These are phyloP conservation scores for Blera fallax DNA, from an alignment of 2,888 invertebrate species.

Conservation along the genomic window DNA sequence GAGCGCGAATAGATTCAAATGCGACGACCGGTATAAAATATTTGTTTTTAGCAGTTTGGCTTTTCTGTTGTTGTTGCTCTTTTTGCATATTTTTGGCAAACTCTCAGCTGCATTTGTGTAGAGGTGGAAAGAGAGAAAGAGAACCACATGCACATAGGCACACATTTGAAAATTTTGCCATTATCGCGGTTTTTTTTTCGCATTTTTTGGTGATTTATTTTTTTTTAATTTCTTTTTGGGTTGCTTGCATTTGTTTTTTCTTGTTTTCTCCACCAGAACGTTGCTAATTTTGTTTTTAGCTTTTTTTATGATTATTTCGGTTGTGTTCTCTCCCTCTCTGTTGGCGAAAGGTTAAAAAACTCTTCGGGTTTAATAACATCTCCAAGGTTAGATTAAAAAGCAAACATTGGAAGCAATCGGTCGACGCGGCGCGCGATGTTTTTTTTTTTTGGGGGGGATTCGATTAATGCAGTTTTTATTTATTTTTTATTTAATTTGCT, in stretches of 20 bases:
- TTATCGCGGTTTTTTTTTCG: constrained; percentile 49
- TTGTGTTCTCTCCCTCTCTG: constrained; percentile 70
- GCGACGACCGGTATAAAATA: constrained; percentile 11
- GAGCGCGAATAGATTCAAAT: constrained; percentile 59
- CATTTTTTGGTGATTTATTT: constrained; percentile 61
- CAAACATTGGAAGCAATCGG: constrained; percentile 60
- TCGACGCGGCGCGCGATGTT: constrained; percentile 14
- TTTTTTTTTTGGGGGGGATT: neutral
- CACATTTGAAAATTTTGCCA: constrained; percentile 65
- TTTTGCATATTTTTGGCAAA: constrained; percentile 62
- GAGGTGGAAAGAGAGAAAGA: constrained; percentile 49
- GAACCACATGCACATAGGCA: constrained; percentile 52
- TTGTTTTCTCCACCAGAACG: constrained; percentile 41
- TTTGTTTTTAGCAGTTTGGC: neutral
- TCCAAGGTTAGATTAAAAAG: constrained; percentile 68
- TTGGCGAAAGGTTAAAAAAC: constrained; percentile 79
- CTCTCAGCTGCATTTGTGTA: constrained; percentile 60
- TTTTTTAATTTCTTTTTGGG: constrained; percentile 26
- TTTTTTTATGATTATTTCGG: constrained; percentile 76
- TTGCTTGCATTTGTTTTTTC: constrained; percentile 64
- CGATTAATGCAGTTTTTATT: neutral
- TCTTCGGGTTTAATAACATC: constrained; percentile 82
- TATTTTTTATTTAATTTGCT: neutral
- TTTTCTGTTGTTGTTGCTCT: constrained; percentile 1
- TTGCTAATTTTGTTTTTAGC: constrained; percentile 62